Conservation (phyloP, 2,888 invertebrate species). For the Andrena fulva region DNA sequence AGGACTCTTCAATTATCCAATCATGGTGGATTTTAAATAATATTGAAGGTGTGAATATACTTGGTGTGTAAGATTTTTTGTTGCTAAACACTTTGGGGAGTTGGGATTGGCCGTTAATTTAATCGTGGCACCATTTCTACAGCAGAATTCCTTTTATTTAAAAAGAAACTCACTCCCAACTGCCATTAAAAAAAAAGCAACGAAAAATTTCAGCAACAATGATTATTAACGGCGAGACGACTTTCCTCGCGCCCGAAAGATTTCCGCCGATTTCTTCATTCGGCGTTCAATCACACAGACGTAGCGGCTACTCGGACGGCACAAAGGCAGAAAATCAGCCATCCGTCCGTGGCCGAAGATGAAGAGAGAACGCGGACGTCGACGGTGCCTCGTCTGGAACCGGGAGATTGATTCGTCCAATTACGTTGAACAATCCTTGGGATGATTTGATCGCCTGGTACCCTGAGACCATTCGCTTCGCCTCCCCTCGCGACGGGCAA, state of each 20-base stretch:
- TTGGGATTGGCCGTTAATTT: too few species aligned
- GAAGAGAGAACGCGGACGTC: constrained; percentile 54
- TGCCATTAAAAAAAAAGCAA: too few species aligned
- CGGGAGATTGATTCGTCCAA: constrained; percentile 81
- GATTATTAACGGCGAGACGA: neutral
- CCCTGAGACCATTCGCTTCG: constrained; percentile 48
- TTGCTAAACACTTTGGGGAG: neutral
- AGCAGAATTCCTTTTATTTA: too few species aligned
- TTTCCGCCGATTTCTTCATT: neutral
- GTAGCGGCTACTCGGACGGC: neutral
- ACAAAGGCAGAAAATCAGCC: constrained; percentile 37
- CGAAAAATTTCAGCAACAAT: too few species aligned
- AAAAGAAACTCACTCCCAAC: too few species aligned
- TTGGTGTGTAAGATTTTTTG: neutral
- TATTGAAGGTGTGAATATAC: neutral
- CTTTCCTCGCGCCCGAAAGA: neutral
- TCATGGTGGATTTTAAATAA: too few species aligned
- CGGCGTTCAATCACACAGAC: constrained; percentile 56
- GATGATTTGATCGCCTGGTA: constrained; percentile 73
- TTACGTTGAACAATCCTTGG: constrained; percentile 79
- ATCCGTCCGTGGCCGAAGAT: constrained; percentile 46
- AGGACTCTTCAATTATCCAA: too few species aligned
- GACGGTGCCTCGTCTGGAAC: constrained; percentile 63
- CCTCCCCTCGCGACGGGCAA: neutral
- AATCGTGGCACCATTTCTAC: too few species aligned